Conservation (phyloP, 2,113 vertebrate species). For the Zosterops lateralis region DNA sequence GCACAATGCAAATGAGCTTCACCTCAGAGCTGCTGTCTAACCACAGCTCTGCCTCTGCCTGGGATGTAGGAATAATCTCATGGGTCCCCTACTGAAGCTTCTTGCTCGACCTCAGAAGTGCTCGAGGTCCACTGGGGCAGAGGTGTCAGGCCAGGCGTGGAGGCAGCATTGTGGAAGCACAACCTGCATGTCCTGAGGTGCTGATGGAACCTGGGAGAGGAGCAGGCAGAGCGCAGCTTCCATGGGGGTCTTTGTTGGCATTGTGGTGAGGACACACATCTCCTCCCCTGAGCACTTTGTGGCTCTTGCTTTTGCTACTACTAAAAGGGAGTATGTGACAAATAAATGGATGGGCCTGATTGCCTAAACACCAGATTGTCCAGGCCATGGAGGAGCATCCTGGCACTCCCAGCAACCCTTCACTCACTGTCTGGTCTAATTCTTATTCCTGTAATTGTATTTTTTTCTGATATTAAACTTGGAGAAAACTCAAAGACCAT, state of each 20-base stretch:
- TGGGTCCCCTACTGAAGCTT: background rate
- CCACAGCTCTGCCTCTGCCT: background rate
- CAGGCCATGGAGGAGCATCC: background rate
- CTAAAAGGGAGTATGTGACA: background rate
- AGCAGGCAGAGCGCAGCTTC: background rate
- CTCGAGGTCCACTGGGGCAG: rapidly evolving
- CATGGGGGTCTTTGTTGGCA: rapidly evolving
- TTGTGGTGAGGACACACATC: rapidly evolving
- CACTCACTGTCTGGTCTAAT: background rate
- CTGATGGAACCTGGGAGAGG: background rate
- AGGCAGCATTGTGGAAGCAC: background rate
- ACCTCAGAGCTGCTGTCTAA: conserved; percentile 9
- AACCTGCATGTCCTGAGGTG: background rate
- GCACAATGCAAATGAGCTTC: background rate
- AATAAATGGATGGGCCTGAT: background rate
- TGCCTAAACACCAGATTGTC: background rate
- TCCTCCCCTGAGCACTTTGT: rapidly evolving
- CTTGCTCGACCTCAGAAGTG: rapidly evolving
- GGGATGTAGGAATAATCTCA: background rate
- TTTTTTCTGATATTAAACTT: background rate
- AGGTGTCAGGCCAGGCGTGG: background rate
- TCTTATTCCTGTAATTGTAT: background rate
- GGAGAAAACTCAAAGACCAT: background rate
- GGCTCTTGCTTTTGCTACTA: background rate
- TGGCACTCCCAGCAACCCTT: background rate